Conservation (phyloP, 2,888 invertebrate species). For the Hypolimnas misippus region DNA sequence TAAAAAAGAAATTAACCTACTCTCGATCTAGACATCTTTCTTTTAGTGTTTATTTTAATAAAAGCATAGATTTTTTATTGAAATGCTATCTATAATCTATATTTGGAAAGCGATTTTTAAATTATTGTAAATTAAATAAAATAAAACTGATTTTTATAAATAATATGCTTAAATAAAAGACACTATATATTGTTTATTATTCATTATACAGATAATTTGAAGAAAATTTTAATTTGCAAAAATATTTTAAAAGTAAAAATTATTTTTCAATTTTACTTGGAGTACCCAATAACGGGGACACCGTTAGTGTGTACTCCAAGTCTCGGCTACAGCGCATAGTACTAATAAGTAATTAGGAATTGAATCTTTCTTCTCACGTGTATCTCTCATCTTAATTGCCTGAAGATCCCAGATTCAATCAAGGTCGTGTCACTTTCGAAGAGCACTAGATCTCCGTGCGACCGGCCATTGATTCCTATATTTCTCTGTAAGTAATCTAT, state of each 20-base stretch:
- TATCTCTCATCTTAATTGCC: constrained; percentile 6
- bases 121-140: not conserved
- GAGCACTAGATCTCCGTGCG: constrained; percentile 13
- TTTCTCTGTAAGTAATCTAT: too few relatives aligned
- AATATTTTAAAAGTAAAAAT: too few relatives aligned
- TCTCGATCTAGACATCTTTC: not conserved
- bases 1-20: not conserved
- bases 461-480: constrained; percentile 3
- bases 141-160: too few relatives aligned
- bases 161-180: too few relatives aligned
- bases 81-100: not conserved
- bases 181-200: too few relatives aligned
- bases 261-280: too few relatives aligned
- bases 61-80: not conserved
- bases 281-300: too few relatives aligned
- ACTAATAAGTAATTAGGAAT: not conserved
- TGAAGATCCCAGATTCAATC: constrained; percentile 12
- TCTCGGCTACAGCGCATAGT: too few relatives aligned
- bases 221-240: too few relatives aligned
- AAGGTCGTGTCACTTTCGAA: constrained; percentile 21
- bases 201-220: too few relatives aligned
- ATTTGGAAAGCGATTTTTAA: not conserved
- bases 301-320: too few relatives aligned
- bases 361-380: not conserved
- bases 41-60: not conserved